These are phyloP conservation scores for Camponotus vicinus DNA, from an alignment of 1,140 invertebrate genomes.

Conservation along the genomic window DNA sequence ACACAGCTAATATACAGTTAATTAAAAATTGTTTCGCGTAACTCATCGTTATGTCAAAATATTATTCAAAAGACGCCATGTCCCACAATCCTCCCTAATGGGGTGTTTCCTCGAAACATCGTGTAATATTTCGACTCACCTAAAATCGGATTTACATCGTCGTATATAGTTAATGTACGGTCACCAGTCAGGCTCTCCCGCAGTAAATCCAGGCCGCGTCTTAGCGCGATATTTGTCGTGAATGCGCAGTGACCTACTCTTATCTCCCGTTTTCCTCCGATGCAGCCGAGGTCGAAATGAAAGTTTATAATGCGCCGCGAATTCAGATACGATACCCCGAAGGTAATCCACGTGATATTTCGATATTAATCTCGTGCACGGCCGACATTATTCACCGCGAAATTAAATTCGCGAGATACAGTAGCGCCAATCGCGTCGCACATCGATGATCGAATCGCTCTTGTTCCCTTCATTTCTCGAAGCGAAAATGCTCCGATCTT, in stretches of 20 bases:
- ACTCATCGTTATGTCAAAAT: not conserved
- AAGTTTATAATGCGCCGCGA: constrained; percentile 24
- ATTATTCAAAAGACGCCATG: not conserved
- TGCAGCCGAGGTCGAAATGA: constrained; percentile 45
- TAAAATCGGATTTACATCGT: constrained; percentile 39
- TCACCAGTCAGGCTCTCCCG: constrained; percentile 18
- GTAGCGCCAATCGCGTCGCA: constrained; percentile 5
- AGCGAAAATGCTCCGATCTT: constrained; percentile 5
- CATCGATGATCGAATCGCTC: constrained; percentile 10
- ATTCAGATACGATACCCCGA: constrained; percentile 39
- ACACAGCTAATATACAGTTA: not conserved
- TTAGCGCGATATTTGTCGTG: constrained; percentile 45
- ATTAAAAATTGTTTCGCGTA: not conserved
- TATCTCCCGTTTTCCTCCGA: constrained; percentile 51
- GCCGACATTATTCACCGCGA: not conserved
- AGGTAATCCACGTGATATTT: constrained; percentile 34
- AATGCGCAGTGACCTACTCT: constrained; percentile 57
- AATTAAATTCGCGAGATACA: constrained; percentile 52
- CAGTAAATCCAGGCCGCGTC: constrained; percentile 15
- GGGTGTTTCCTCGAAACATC: not conserved
- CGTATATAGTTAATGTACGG: constrained; percentile 8
- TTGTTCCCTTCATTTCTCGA: not conserved
- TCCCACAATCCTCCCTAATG: not conserved
- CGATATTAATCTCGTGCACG: constrained; percentile 50
- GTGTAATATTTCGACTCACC: constrained; percentile 12